phyloP scores from a whole-genome alignment of 2,113 vertebrate genomes.

The Podilymbus podiceps region DNA sequence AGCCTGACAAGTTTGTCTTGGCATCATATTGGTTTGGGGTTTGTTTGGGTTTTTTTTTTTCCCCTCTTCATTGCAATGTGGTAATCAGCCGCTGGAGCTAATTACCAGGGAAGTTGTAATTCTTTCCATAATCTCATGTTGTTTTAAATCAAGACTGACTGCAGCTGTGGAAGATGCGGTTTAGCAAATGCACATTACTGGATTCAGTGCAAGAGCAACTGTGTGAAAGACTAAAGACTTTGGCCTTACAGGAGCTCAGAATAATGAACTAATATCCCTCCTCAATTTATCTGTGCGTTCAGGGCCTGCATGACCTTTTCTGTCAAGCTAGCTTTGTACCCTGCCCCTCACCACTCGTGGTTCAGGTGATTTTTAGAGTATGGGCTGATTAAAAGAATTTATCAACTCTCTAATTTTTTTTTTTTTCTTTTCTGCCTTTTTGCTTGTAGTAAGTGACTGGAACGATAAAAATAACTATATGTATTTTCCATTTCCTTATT shows the following conservation, averaged over 20 bases:
- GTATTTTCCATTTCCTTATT: background rate
- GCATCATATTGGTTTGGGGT: background rate
- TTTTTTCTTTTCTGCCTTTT: background rate
- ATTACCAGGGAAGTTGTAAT: background rate
- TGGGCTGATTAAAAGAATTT: background rate
- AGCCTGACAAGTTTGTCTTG: background rate
- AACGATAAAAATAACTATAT: background rate
- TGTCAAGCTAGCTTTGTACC: background rate
- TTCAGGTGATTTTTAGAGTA: background rate
- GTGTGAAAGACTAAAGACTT: background rate
- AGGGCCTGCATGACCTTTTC: background rate
- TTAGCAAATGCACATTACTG: background rate
- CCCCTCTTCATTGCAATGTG: background rate
- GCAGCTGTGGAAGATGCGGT: background rate
- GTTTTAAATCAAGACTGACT: background rate
- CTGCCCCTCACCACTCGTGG: background rate
- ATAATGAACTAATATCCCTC: background rate
- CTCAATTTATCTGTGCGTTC: background rate
- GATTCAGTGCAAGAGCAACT: background rate
- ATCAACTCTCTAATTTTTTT: background rate
- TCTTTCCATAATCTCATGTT: background rate
- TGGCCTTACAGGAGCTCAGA: background rate
- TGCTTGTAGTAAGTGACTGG: background rate
- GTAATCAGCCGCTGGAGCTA: background rate
- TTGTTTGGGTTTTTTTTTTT: background rate